Evolutionary conservation across 1,140 invertebrate genomes (phyloP), one percentile per base, ranked within the genome.

Genomic region (Drosophila triauraria): DNA sequence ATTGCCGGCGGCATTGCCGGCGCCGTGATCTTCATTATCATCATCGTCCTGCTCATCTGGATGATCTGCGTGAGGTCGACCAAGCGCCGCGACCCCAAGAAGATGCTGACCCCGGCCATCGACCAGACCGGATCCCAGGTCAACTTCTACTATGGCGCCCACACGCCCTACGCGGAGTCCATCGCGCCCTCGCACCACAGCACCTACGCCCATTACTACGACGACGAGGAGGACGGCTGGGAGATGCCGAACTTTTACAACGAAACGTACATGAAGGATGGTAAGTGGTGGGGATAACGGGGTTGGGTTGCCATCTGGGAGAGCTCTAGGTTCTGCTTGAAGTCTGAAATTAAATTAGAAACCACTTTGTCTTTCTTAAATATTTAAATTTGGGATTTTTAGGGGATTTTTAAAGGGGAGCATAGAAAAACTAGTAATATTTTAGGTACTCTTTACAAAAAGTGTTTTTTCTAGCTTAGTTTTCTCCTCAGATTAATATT

Each of bases 211-310:
- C 98, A 98, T 92, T 99, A 98, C 93, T 99, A 98, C 83, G 97
- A 97, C 92, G 97, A 97, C 88, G 98, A 99, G 91, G 98, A 98
- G 91, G 97, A 98, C 78, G 98, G 97, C 13, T 98, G 98, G 97
- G 98, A 98, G 91, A 98, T 99, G 98, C 98, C 98, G 0, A 98
- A 98, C 93, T 98, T 98, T 93, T 99, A 99, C 93, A 98, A 98
- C 93, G 98, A 99, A 94, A 98, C 97, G 17, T 98, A 98, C 85
- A 98, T 98, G 97, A 98, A 98, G 94, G 97, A 97, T 94, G 97
- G 97, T 93, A 94, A 97, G 85, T 43, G 15, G 5, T 8, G 2
- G 4, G 12, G 23, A 10, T 1, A 13, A 9, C 9, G 3, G 0
- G 2, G 3, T 38, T 27, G 32, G 3, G 4, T 2, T 38, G 12